Evolutionary conservation across 1,140 invertebrate genomes (phyloP), one percentile per base, ranked within the genome.

Genomic region (Camponotus vicinus): DNA sequence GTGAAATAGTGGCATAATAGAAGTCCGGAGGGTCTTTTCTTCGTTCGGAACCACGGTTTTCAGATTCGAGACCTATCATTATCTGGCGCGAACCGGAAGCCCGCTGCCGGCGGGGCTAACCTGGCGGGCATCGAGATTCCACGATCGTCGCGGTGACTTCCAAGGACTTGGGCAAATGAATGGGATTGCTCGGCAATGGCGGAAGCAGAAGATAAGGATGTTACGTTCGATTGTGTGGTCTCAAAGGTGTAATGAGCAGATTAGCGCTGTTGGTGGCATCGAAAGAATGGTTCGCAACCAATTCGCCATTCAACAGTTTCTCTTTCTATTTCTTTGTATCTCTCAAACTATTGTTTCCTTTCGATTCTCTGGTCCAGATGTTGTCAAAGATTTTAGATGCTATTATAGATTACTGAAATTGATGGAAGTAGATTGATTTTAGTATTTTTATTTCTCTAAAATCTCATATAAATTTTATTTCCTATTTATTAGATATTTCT

Each of bases 61-160:
- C 66, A 71, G 61, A 89, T 86, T 87, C 71, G 63, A 83, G 80
- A 52, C 27, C 90, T 90, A 87, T 91, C 85, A 91, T 91, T 91
- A 91, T 79, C 80, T 70, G 59, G 80, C 87, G 90, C 89, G 80
- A 91, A 89, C 90, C 90, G 90, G 90, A 91, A 91, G 90, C 80
- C 21, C 37, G 40, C 42, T 59, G 73, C 79, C 69, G 13, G n/a
- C 67, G 21, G 45, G 79, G 42, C 52, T n/a, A 79, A 34, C 42
- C 80, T 8, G 67, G 77, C 37, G 34, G 76, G 64, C 52, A 67
- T 61, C 42, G 45, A 7, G 61, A 49, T 80, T 85, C 37, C 57
- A 49, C 15, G 40, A 82, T 85, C 69, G 40, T 75, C 45, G 73
- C 78, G 85, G 79, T 89, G 89, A 90, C 85, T 89, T 86, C 88